Conservation (phyloP, 2,888 invertebrate species). For the Acanthopleura granulata region DNA sequence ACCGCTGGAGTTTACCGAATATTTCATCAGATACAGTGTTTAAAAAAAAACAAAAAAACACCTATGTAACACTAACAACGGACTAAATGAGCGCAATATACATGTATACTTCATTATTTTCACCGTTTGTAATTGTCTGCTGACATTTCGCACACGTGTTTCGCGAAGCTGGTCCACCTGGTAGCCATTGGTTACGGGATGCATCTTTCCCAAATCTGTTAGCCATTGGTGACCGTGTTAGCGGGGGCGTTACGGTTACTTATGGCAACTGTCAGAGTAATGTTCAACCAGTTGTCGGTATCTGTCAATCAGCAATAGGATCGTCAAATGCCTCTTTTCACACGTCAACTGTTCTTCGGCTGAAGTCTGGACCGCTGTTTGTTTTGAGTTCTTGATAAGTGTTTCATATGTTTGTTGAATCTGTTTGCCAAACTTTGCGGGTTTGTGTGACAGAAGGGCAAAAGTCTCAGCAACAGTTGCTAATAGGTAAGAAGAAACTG, state of each 20-base stretch:
- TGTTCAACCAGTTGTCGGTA: not conserved
- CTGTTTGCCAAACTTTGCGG: not conserved
- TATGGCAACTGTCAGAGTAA: conserved; percentile 11
- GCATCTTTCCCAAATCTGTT: conserved; percentile 4
- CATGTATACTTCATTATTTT: too few relatives aligned
- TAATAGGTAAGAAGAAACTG: too few relatives aligned
- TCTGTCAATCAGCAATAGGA: not conserved
- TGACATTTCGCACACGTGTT: too few relatives aligned
- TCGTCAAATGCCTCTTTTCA: not conserved
- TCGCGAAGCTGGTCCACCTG: not conserved
- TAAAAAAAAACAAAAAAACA: too few relatives aligned
- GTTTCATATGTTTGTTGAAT: conserved; percentile 4
- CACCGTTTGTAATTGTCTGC: too few relatives aligned
- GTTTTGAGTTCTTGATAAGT: conserved; percentile 1
- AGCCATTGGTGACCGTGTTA: not conserved
- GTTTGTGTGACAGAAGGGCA: too few relatives aligned
- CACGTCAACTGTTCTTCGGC: not conserved
- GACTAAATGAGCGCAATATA: too few relatives aligned
- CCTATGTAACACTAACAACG: too few relatives aligned
- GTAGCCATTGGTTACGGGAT: conserved; percentile 3
- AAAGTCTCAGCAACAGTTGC: too few relatives aligned
- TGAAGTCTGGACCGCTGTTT: not conserved
- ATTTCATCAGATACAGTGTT: too few relatives aligned
- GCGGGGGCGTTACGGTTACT: conserved; percentile 3
- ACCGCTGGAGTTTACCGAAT: too few relatives aligned